Evolutionary conservation across 2,113 vertebrate species (phyloP).

Genomic region (Cyanoramphus novaezelandiae): DNA sequence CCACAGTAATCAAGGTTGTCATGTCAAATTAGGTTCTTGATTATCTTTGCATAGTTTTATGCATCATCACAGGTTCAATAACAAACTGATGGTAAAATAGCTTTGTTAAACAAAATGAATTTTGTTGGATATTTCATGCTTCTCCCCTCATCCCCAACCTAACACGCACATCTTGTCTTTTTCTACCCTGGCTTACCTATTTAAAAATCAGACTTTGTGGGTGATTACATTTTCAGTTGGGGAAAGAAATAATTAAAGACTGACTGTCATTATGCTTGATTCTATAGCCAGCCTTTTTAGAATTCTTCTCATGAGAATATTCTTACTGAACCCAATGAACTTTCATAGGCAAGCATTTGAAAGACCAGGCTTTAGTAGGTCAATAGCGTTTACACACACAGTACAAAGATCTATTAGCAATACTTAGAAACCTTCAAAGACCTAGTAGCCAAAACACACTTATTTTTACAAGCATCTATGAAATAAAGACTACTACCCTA

Average conservation of each 20-base stretch:
- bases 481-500: not conserved
- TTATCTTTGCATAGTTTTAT: slow-evolving; percentile 57
- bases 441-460: not conserved
- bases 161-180: not conserved
- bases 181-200: slow-evolving; percentile 24
- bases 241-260: not conserved
- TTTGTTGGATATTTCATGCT: slow-evolving; percentile 2
- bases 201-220: slow-evolving; percentile 29
- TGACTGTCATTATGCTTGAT: not conserved
- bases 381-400: not conserved
- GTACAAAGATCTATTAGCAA: not conserved
- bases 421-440: not conserved
- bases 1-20: slow-evolving; percentile 50
- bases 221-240: not conserved
- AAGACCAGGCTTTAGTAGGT: not conserved
- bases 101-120: slow-evolving; percentile 52
- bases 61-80: slow-evolving; percentile 55
- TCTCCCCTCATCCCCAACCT: not conserved
- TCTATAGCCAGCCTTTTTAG: not conserved
- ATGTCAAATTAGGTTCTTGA: slow-evolving; percentile 61
- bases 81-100: slow-evolving; percentile 67
- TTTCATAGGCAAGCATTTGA: not conserved
- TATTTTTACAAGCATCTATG: not conserved
- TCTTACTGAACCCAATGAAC: not conserved
- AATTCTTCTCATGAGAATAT: not conserved